Evolutionary conservation across 2,113 vertebrate species (phyloP).

Genomic region (Melanotaenia duboulayi): DNA sequence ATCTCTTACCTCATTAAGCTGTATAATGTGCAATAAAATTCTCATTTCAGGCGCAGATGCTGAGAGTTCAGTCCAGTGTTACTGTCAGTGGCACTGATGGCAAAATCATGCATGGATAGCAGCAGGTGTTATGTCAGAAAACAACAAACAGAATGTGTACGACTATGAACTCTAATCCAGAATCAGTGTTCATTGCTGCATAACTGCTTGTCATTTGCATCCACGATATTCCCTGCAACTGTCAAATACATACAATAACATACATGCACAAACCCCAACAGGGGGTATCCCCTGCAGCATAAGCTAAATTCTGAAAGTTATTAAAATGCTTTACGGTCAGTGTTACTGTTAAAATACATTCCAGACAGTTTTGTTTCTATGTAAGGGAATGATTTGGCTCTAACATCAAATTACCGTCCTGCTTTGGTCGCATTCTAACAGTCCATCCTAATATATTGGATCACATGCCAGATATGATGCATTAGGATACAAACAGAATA

Average conservation of each 20-base stretch:
- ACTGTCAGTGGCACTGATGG: constrained; percentile 24
- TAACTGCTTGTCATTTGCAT: constrained; percentile 69
- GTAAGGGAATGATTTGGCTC: constrained; percentile 7
- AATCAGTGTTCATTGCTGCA: constrained; percentile 77
- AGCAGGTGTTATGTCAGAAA: constrained; percentile 32
- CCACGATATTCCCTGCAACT: no score
- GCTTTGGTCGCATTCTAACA: constrained; percentile 31
- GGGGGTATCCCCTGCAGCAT: no score
- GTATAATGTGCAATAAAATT: constrained; percentile 71
- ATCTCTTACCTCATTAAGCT: constrained; percentile 81
- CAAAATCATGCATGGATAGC: constrained; percentile 36
- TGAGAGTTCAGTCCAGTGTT: constrained; percentile 34
- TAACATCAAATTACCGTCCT: constrained; percentile 27
- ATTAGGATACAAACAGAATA: constrained; percentile 46
- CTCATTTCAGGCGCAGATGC: constrained; percentile 50
- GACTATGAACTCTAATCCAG: constrained; percentile 48
- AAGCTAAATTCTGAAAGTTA: neutral
- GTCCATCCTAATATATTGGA: constrained; percentile 55
- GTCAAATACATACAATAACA: constrained; percentile 67
- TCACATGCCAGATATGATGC: constrained; percentile 59
- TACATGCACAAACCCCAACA: no score
- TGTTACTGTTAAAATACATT: constrained; percentile 22
- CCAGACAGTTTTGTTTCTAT: neutral
- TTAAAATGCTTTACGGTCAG: neutral
- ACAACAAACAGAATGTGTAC: constrained; percentile 13